phyloP scores from a whole-genome alignment of 1,140 invertebrate genomes.

The Ostrea denselamellosa region DNA sequence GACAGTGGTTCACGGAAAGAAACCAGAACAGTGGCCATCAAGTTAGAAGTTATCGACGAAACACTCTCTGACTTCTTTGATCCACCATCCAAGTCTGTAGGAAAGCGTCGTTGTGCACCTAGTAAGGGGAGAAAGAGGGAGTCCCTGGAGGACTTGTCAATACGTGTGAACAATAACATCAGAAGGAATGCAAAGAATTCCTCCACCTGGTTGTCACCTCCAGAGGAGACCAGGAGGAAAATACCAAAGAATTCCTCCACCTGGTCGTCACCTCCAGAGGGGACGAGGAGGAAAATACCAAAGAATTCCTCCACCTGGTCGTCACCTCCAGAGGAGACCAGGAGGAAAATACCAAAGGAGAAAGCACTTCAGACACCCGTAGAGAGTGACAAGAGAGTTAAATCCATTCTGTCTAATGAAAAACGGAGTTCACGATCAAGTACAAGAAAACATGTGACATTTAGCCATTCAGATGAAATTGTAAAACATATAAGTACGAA shows the following conservation, averaged over 20 bases:
- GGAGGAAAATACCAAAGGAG: neutral
- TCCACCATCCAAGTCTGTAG: constrained; percentile 57
- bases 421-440: constrained; percentile 22
- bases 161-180: neutral
- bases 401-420: constrained; percentile 57
- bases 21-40: neutral
- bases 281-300: neutral
- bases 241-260: neutral
- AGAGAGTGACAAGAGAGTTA: constrained; percentile 24
- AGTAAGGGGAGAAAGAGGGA: constrained; percentile 53
- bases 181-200: constrained; percentile 4
- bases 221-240: constrained; percentile 50
- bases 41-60: constrained; percentile 51
- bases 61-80: constrained; percentile 67
- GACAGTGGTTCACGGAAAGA: neutral
- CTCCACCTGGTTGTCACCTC: constrained; percentile 30
- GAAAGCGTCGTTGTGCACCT: constrained; percentile 58
- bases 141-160: neutral
- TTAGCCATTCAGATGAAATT: constrained; percentile 30
- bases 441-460: constrained; percentile 49
- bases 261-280: neutral
- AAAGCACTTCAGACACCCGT: constrained; percentile 49
- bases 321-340: neutral
- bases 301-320: neutral
- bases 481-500: neutral